Evolutionary conservation across 2,797 vertebrate genomes (phyloP).

Genomic region (Podargus strigoides): DNA sequence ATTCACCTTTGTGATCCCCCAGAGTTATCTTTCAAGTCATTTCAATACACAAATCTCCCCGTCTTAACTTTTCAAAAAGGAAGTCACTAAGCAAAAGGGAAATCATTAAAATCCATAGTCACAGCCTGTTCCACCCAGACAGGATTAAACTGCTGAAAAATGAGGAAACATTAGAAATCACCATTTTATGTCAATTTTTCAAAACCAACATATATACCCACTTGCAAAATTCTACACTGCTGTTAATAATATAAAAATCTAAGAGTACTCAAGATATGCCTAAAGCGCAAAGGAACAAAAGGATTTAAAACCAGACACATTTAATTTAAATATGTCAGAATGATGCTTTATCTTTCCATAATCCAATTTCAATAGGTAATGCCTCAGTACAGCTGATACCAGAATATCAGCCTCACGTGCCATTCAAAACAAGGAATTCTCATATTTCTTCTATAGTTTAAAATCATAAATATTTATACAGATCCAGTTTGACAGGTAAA

Average conservation of each 20-base stretch:
- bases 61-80: neutral
- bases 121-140: neutral
- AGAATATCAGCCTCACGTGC: neutral
- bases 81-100: neutral
- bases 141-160: neutral
- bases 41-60: neutral
- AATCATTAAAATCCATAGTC: neutral
- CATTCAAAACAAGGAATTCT: conserved; percentile 21
- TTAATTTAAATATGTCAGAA: neutral
- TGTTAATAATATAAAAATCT: neutral
- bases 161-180: neutral
- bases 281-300: neutral
- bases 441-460: neutral
- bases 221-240: neutral
- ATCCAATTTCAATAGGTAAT: neutral
- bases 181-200: neutral
- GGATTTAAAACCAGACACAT: neutral
- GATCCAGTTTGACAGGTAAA: conserved; percentile 9
- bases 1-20: neutral
- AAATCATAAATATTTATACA: conserved; percentile 33
- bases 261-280: neutral
- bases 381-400: neutral
- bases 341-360: conserved; percentile 4
- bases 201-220: neutral
- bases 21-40: neutral